Percentiles rank a stretch among this genome's conserved stretches.
These are phyloP conservation scores for Caenorhabditis brenneri DNA, from an alignment of 1,140 invertebrate genomes.

Conservation along the genomic window DNA sequence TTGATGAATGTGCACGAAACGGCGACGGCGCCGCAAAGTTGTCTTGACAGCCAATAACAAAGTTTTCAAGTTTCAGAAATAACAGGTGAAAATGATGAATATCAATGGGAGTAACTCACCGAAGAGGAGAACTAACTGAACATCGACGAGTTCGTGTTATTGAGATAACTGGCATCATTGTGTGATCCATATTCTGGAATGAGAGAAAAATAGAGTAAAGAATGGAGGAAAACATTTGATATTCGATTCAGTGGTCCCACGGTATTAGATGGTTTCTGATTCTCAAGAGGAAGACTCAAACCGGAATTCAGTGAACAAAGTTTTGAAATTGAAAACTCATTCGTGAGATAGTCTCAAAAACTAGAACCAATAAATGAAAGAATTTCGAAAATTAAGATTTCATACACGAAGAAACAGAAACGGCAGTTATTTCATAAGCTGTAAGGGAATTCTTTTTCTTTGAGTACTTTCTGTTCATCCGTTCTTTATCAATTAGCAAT, in stretches of 20 bases:
- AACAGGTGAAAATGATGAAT: not conserved
- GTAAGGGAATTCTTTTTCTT: too few species aligned
- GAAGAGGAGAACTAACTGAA: slow-evolving; percentile 30
- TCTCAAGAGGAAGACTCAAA: not conserved
- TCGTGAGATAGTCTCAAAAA: too few species aligned
- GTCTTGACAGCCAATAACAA: not conserved
- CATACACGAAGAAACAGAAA: too few species aligned
- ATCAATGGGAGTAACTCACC: not conserved
- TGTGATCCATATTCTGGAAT: slow-evolving; percentile 22
- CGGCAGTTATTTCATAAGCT: too few species aligned
- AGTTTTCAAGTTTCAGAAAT: not conserved
- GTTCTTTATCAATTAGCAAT: too few species aligned
- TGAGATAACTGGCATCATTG: slow-evolving; percentile 33
- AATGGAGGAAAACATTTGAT: not conserved
- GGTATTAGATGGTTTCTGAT: not conserved
- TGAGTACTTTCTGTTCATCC: too few species aligned
- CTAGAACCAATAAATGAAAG: too few species aligned
- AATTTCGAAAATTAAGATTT: too few species aligned
- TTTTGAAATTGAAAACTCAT: not conserved
- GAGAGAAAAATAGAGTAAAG: not conserved
- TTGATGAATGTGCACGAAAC: slow-evolving; percentile 28
- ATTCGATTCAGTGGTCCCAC: not conserved
- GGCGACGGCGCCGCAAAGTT: not conserved
- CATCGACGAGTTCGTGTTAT: slow-evolving; percentile 33
- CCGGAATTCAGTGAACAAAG: not conserved